Conservation (phyloP, 35 echinoderm and acorn worm species). For the Eucidaris tribuloides region DNA sequence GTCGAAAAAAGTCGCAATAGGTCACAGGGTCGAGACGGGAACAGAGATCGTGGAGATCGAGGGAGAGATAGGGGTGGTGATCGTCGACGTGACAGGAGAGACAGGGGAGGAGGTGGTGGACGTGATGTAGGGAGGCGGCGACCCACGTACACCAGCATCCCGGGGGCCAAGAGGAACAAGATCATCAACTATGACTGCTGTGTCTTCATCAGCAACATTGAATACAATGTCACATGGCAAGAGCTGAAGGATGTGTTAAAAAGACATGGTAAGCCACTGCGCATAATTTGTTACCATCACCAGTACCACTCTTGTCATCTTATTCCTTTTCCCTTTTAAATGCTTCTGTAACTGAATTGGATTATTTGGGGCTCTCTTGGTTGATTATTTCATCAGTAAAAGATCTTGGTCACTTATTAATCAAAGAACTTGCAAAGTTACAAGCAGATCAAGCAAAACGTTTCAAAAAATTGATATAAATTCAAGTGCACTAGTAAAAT, state of each 20-base stretch:
- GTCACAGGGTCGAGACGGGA: not conserved
- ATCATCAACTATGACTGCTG: conserved; percentile 47
- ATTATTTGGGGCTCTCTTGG: not conserved
- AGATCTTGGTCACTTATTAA: no score
- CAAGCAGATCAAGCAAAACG: no score
- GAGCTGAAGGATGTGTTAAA: conserved; percentile 78
- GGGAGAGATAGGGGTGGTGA: conserved; percentile 22
- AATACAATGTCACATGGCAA: conserved; percentile 89
- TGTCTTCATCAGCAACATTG: conserved; percentile 96
- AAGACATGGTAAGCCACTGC: conserved; percentile 47
- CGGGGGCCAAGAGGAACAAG: conserved; percentile 39
- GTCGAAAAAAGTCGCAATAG: conserved; percentile 1
- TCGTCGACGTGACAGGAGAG: conserved; percentile 14
- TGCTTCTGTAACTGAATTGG: not conserved
- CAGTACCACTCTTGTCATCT: not conserved
- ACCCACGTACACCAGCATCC: conserved; percentile 29
- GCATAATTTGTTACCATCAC: not conserved
- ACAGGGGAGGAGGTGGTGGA: conserved; percentile 18
- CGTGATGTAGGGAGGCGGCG: not conserved
- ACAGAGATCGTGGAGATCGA: conserved; percentile 24
- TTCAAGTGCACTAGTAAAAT: no score
- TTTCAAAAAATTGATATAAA: no score
- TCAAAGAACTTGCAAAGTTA: no score
- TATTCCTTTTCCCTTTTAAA: not conserved
- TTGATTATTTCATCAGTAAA: no score